phyloP scores from a whole-genome alignment of 2,113 vertebrate genomes.

The Leptodactylus fuscus region DNA sequence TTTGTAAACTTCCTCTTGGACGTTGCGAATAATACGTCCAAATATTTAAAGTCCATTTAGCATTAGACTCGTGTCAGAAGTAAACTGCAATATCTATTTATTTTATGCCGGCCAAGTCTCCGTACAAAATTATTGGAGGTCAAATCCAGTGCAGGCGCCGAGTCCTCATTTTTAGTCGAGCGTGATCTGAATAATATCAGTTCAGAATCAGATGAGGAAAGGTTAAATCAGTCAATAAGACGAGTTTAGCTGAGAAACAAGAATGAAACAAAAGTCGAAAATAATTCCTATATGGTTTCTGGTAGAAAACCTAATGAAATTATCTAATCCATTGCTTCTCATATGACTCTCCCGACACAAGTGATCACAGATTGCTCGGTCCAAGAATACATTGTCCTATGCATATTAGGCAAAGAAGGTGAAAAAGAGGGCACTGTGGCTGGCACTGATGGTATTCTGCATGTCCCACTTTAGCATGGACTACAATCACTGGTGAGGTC shows the following conservation, averaged over 20 bases:
- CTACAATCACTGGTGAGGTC: neutral
- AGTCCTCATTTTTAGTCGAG: neutral
- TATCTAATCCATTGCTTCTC: neutral
- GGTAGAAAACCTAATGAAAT: neutral
- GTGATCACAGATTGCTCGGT: too few species aligned
- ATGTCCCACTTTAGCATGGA: neutral
- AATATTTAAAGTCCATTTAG: slow-evolving; percentile 56
- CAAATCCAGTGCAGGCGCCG: neutral
- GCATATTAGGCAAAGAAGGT: too few species aligned
- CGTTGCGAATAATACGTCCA: slow-evolving; percentile 47
- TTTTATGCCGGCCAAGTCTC: slow-evolving; percentile 14
- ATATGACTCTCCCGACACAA: too few species aligned
- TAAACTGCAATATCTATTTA: slow-evolving; percentile 47
- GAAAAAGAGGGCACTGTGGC: neutral
- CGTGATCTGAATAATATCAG: neutral
- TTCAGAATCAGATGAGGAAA: neutral
- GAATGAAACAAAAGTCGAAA: neutral
- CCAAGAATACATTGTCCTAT: too few species aligned
- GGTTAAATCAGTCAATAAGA: neutral
- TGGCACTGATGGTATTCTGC: too few species aligned
- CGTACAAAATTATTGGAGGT: slow-evolving; percentile 31
- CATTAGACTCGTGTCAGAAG: slow-evolving; percentile 44
- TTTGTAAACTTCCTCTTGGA: slow-evolving; percentile 54
- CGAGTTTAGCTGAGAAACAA: neutral
- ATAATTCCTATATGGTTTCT: neutral